These are phyloP conservation scores for Choreutis nemorana DNA, from an alignment of 2,888 invertebrate genomes.

Conservation along the genomic window DNA sequence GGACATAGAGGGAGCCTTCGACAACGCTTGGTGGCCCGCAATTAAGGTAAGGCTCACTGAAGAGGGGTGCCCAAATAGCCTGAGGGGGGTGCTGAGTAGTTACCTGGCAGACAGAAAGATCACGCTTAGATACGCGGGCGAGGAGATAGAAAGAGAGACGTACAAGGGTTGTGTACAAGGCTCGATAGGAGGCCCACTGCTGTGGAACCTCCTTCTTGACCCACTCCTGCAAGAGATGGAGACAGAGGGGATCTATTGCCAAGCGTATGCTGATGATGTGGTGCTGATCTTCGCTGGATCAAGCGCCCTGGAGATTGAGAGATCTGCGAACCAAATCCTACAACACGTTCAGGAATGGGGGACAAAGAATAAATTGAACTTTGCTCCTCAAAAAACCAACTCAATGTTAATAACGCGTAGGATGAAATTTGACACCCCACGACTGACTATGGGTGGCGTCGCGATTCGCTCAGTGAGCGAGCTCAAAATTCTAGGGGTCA, in stretches of 20 bases:
- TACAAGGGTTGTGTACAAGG: conserved; percentile 10
- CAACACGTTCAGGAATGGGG: conserved; percentile 7
- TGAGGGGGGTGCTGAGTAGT: conserved; percentile 5
- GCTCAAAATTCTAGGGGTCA: conserved; percentile 1
- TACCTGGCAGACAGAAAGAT: conserved; percentile 5
- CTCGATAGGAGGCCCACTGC: conserved; percentile 9
- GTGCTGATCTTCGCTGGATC: conserved; percentile 4
- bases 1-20: conserved; percentile 10
- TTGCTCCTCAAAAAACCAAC: conserved; percentile 10
- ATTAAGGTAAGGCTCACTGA: conserved; percentile 7
- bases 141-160: conserved; percentile 1
- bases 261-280: conserved; percentile 7
- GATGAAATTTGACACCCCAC: conserved; percentile 6
- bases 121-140: background rate
- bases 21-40: conserved; percentile 10
- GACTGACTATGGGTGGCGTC: conserved; percentile 3
- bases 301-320: background rate
- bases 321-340: conserved; percentile 2
- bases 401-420: conserved; percentile 9
- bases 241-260: conserved; percentile 2
- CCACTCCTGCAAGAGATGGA: conserved; percentile 3
- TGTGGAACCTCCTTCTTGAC: conserved; percentile 10
- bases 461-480: background rate
- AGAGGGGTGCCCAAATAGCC: conserved; percentile 5
- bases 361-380: conserved; percentile 6